Evolutionary conservation across 2,113 vertebrate genomes (phyloP).

Genomic region (Haplochromis burtoni): DNA sequence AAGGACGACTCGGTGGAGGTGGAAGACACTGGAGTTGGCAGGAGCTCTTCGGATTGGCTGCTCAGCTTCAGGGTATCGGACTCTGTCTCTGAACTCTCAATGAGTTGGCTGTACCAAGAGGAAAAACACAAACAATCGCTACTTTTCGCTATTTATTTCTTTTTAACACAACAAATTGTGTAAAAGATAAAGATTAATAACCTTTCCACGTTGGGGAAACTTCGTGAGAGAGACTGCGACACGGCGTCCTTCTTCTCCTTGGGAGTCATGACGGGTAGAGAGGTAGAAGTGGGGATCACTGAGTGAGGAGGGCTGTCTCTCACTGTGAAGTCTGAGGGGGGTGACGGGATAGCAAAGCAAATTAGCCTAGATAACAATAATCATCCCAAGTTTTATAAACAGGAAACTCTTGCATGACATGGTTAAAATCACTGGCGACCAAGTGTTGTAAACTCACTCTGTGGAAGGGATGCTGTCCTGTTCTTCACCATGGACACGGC

Average conservation of each 20-base stretch:
- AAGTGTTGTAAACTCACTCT: constrained; percentile 78
- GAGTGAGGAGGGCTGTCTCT: constrained; percentile 65
- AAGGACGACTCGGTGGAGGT: constrained; percentile 78
- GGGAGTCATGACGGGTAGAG: constrained; percentile 66
- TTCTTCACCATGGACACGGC: constrained; percentile 66
- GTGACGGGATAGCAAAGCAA: background rate
- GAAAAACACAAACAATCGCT: background rate
- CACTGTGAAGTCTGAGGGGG: constrained; percentile 75
- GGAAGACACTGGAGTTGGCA: constrained; percentile 73
- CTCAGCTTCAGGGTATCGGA: constrained; percentile 66
- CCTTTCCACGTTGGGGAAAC: constrained; percentile 78
- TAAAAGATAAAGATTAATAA: constrained; percentile 14
- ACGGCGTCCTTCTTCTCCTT: constrained; percentile 68
- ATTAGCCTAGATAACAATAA: background rate
- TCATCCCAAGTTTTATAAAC: background rate
- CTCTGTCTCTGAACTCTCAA: constrained; percentile 74
- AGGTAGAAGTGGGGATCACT: constrained; percentile 56
- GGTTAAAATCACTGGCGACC: background rate
- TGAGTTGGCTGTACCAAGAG: constrained; percentile 32
- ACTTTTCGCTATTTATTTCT: background rate
- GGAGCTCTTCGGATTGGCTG: constrained; percentile 79
- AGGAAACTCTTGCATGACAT: background rate
- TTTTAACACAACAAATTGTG: background rate
- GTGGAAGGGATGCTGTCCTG: constrained; percentile 75
- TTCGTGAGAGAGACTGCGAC: constrained; percentile 68